Evolutionary conservation across 2,797 vertebrate species (phyloP), one percentile per base, ranked within the genome.

Genomic region (Podarcis lilfordi): DNA sequence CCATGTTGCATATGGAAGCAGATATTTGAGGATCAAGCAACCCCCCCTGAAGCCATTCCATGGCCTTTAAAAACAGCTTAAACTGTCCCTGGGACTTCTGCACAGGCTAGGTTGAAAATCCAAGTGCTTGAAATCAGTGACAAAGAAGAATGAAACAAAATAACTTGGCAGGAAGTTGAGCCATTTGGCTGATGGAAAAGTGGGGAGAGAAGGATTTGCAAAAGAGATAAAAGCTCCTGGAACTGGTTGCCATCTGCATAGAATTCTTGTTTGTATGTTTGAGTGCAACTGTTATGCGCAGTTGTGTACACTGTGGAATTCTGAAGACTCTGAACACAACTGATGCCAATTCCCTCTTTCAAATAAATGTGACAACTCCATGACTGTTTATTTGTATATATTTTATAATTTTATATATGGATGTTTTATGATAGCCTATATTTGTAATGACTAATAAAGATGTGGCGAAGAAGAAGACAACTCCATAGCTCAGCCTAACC

Each of bases 111-210:
- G 59, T 19, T 43, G 21, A 76, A 76, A 35, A 43, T 23, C 25
- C 21, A 76, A 43, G 25, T 76, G 25, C 9, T 11, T 25, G 25
- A 43, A 91, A 90, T 2, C 13, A 0, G 92, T 86, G 75, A 86
- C 83, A 92, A 90, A 90, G 82, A 9, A 86, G 84, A 1, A 0
- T 50, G 11, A 50, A 50, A 50, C 50, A 50, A 50, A 13, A 50
- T 50, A 88, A 69, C 21, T 72, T 17, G 84, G 86, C 50, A 88
- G 37, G 82, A 25, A 37, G 8, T 5, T 61, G 59, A 40, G 35
- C 8, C 27, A n/a, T 69, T 45, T 50, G 40, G 40, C 66, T 69
- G 40, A 2, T 19, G 13, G 35, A 61, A 43, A 13, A 3, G 43
- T 11, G 59, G 1, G 23, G 4, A 1, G 9, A 64, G 59, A 43